phyloP scores from a whole-genome alignment of 92 coral and sea anemone species.

The Meandrina meandrites region DNA sequence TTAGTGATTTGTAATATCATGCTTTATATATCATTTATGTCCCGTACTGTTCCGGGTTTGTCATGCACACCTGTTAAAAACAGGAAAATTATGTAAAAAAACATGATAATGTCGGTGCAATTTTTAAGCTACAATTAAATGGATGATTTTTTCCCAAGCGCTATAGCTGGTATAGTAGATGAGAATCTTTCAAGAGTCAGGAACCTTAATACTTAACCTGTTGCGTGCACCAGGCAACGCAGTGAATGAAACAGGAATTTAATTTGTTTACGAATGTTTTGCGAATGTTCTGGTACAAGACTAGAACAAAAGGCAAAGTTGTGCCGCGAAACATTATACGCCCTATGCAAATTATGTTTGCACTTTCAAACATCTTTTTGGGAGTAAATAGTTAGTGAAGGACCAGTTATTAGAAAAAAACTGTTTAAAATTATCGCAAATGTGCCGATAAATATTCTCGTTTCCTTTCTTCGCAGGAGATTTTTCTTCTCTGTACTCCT shows the following conservation, averaged over 20 bases:
- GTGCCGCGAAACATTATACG: neutral
- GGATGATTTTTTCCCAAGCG: neutral
- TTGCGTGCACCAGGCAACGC: neutral
- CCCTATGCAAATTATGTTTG: neutral
- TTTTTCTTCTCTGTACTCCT: neutral
- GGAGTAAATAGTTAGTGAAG: too few relatives aligned
- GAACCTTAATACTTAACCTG: neutral
- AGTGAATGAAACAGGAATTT: neutral
- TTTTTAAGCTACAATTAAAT: neutral
- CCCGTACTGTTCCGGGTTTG: neutral
- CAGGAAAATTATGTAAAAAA: neutral
- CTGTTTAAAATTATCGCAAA: slow-evolving; percentile 13
- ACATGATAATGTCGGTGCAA: neutral
- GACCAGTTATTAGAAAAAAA: neutral
- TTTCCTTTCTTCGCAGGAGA: slow-evolving; percentile 27
- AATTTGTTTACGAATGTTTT: slow-evolving; percentile 8
- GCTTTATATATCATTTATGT: neutral
- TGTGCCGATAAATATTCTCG: slow-evolving; percentile 10
- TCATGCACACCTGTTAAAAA: neutral
- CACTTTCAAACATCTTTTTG: neutral
- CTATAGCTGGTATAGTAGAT: neutral
- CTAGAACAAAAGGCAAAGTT: slow-evolving; percentile 8
- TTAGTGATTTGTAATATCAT: slow-evolving; percentile 16
- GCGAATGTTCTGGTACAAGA: too few relatives aligned
- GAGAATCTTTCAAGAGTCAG: slow-evolving; percentile 8